These are phyloP conservation scores for Acanthornis magna DNA, from an alignment of 2,797 vertebrate species.

Conservation along the genomic window DNA sequence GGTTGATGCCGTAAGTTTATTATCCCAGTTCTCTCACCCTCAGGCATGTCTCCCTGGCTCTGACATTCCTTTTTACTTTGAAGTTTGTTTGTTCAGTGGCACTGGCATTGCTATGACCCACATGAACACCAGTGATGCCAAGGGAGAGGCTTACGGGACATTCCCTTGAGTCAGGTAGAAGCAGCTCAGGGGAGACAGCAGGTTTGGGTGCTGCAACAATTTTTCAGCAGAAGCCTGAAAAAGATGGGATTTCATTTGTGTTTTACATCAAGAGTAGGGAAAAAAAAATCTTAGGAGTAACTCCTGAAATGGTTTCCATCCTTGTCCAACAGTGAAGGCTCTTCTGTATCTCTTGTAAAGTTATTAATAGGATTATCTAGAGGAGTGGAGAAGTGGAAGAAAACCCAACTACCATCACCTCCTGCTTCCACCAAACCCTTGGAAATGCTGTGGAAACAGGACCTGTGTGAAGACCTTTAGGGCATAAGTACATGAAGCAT, in stretches of 20 bases:
- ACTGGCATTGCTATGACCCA: slow-evolving; percentile 15
- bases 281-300: not conserved
- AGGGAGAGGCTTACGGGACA: not conserved
- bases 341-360: not conserved
- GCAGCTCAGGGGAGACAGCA: not conserved
- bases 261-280: not conserved
- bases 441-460: not conserved
- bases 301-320: not conserved
- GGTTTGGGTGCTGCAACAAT: not conserved
- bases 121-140: not conserved
- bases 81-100: slow-evolving; percentile 42
- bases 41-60: not conserved
- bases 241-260: not conserved
- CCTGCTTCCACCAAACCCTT: not conserved
- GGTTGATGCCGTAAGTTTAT: not conserved
- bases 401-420: not conserved
- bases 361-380: not conserved
- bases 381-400: not conserved
- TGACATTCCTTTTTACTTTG: slow-evolving; percentile 10
- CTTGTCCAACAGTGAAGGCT: not conserved
- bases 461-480: not conserved
- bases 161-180: not conserved
- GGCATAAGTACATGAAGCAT: not conserved
- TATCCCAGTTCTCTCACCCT: not conserved
- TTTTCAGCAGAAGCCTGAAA: not conserved